A percentile compares a stretch with the other conserved stretches of the same genome.
Conservation (phyloP, 1,140 invertebrate genomes). For the Polypedilum vanderplanki region DNA sequence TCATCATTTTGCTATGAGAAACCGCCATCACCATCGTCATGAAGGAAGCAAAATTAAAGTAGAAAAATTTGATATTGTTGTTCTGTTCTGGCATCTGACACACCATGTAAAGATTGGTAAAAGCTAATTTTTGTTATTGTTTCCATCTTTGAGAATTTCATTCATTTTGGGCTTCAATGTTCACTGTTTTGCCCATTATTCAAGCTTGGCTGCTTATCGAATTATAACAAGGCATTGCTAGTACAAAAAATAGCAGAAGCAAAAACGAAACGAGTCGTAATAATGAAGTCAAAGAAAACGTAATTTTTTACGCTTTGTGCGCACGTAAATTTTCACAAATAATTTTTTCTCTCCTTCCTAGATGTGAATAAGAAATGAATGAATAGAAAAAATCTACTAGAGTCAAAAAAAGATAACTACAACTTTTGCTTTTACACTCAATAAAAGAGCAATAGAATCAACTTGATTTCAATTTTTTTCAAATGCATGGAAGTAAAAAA, state of each 20-base stretch:
- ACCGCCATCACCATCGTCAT: too few relatives aligned
- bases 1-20: too few relatives aligned
- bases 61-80: too few relatives aligned
- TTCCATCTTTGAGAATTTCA: background rate
- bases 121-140: slow-evolving; percentile 14
- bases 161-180: background rate
- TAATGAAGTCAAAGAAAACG: slow-evolving; percentile 13
- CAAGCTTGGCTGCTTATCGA: slow-evolving; percentile 4
- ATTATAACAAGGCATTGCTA: slow-evolving; percentile 12
- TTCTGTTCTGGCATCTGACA: too few relatives aligned
- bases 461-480: too few relatives aligned
- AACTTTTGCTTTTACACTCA: too few relatives aligned
- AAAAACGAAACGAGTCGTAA: slow-evolving; percentile 12
- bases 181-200: slow-evolving; percentile 18
- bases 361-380: background rate
- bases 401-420: too few relatives aligned
- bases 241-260: background rate
- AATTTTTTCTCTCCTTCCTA: background rate
- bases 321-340: slow-evolving; percentile 17
- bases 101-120: background rate
- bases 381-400: too few relatives aligned
- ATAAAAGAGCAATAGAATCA: too few relatives aligned
- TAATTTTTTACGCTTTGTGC: slow-evolving; percentile 5
- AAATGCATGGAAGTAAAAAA: too few relatives aligned
- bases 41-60: too few relatives aligned